These are phyloP conservation scores for Brotogeris chrysoptera DNA, from an alignment of 2,797 vertebrate genomes.

Conservation along the genomic window DNA sequence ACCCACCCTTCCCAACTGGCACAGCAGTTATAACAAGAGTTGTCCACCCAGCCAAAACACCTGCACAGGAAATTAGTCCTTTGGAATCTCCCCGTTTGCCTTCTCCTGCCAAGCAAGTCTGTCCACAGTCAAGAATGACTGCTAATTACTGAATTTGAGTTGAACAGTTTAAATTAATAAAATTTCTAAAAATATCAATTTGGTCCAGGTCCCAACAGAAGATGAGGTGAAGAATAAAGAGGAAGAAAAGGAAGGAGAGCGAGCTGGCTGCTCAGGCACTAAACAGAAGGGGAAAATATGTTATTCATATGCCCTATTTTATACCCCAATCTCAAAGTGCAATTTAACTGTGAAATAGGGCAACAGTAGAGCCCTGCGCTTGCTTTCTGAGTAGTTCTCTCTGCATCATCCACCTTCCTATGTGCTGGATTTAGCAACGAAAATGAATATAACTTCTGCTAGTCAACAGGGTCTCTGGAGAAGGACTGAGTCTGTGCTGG, in stretches of 20 bases:
- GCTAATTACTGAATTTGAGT: constrained; percentile 24
- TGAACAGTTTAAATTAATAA: not conserved
- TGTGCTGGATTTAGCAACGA: constrained; percentile 11
- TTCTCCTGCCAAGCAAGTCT: constrained; percentile 31
- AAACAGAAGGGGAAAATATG: not conserved
- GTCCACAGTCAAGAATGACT: constrained; percentile 5
- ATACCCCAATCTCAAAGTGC: not conserved
- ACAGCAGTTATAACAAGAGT: not conserved
- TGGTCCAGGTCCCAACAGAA: not conserved
- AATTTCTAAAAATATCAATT: not conserved
- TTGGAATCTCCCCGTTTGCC: not conserved
- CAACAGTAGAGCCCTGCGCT: not conserved
- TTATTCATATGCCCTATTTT: not conserved
- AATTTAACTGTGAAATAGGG: not conserved
- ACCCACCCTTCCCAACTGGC: not conserved
- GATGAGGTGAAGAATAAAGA: constrained; percentile 17
- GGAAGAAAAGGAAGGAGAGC: not conserved
- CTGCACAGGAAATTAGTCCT: constrained; percentile 33
- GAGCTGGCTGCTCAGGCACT: not conserved
- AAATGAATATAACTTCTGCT: constrained; percentile 31
- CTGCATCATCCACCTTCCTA: not conserved
- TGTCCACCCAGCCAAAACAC: not conserved
- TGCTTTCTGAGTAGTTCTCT: not conserved
- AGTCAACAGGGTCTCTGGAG: constrained; percentile 23
- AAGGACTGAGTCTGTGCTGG: not conserved